phyloP scores from a whole-genome alignment of 92 coral and sea anemone genomes.

The Parazoanthus swiftii region DNA sequence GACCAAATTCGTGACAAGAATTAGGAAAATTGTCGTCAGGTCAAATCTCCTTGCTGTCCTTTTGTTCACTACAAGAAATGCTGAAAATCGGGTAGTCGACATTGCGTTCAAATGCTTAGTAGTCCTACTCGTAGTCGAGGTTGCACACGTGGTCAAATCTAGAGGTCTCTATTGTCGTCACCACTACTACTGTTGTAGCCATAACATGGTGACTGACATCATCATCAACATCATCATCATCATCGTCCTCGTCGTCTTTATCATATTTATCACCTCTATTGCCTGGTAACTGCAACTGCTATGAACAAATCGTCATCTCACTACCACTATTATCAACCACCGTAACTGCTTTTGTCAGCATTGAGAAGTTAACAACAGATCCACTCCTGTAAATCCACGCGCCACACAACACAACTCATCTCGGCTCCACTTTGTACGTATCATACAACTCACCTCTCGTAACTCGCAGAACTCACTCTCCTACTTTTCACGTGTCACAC shows the following conservation, averaged over 20 bases:
- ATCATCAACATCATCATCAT: not conserved
- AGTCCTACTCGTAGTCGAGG: no score
- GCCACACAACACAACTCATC: slow-evolving; percentile 42
- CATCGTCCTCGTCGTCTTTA: not conserved
- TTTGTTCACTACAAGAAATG: no score
- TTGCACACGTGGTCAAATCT: no score
- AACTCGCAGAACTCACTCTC: not conserved
- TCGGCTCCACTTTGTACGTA: no score
- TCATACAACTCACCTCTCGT: no score
- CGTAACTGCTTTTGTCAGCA: not conserved
- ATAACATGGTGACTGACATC: not conserved
- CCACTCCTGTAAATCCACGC: not conserved
- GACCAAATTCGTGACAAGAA: no score
- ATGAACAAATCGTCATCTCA: not conserved
- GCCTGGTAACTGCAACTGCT: not conserved
- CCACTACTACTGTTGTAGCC: not conserved
- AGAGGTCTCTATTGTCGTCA: not conserved
- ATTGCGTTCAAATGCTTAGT: no score
- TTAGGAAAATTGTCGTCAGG: no score
- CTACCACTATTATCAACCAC: not conserved
- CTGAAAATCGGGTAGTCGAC: no score
- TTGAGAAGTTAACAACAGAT: not conserved
- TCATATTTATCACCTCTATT: not conserved
- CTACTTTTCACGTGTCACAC: not conserved
- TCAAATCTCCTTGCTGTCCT: no score